phyloP scores from a whole-genome alignment of 2,888 invertebrate genomes.

The Artemia sinica region DNA sequence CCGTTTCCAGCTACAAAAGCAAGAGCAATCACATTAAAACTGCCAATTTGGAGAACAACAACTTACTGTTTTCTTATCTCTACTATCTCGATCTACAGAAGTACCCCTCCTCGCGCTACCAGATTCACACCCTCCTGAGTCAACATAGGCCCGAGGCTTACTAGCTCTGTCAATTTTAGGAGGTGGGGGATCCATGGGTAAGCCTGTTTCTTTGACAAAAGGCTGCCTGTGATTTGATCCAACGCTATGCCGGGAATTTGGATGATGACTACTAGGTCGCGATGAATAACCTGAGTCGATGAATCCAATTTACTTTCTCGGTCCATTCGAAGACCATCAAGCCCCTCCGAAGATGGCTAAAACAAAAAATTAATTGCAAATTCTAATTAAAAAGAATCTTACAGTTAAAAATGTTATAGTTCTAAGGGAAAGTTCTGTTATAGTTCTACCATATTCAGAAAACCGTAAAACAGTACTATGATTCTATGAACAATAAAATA shows the following conservation, averaged over 20 bases:
- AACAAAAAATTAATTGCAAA: no score
- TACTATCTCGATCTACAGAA: neutral
- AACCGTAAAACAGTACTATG: no score
- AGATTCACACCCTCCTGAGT: conserved; percentile 32
- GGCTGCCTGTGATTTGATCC: conserved; percentile 28
- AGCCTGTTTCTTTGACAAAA: conserved; percentile 30
- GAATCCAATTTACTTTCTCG: conserved; percentile 16
- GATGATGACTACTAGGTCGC: conserved; percentile 20
- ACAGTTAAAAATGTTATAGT: no score
- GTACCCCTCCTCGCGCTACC: neutral
- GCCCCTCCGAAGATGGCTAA: neutral
- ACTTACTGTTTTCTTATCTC: conserved; percentile 27
- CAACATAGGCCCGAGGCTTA: conserved; percentile 41
- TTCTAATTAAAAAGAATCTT: no score
- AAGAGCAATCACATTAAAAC: no score
- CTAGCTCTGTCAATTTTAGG: conserved; percentile 60
- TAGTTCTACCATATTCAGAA: no score
- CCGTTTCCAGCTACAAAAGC: no score
- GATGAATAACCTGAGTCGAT: conserved; percentile 19
- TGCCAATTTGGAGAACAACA: neutral
- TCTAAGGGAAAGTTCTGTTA: no score
- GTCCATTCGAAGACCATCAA: neutral
- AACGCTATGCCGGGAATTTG: conserved; percentile 24
- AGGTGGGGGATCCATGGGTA: conserved; percentile 54
- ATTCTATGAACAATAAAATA: no score